Conservation (phyloP, 2,113 vertebrate species). For the Dendrocopos noguchii region DNA sequence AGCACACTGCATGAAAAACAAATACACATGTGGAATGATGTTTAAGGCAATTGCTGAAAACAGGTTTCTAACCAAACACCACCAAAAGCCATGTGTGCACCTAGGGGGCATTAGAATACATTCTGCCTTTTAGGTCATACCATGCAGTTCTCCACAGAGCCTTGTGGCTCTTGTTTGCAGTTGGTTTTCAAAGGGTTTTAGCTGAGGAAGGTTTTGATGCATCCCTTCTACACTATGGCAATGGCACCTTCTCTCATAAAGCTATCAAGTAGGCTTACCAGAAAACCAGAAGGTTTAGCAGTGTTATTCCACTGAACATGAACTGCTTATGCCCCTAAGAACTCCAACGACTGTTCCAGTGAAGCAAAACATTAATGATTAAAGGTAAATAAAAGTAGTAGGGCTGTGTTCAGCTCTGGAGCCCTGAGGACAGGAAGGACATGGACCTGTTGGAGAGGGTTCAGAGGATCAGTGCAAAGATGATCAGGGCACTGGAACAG, state of each 20-base stretch:
- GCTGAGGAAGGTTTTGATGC: not conserved
- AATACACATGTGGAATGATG: not conserved
- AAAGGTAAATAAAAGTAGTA: constrained; percentile 16
- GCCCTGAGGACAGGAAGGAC: too few relatives aligned
- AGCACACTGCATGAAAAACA: not conserved
- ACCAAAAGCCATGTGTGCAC: not conserved
- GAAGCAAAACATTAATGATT: not conserved
- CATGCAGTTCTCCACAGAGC: not conserved
- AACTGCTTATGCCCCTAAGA: not conserved
- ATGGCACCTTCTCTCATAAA: not conserved
- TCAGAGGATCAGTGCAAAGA: too few relatives aligned
- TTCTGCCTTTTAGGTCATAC: not conserved
- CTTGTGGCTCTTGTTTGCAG: not conserved
- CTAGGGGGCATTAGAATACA: not conserved
- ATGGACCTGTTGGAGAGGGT: too few relatives aligned
- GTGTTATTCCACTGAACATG: not conserved
- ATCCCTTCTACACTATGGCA: not conserved
- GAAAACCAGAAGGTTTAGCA: not conserved
- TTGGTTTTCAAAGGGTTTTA: not conserved
- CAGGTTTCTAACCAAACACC: not conserved
- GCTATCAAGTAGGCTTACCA: not conserved
- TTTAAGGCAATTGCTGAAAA: not conserved
- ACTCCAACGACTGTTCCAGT: not conserved
- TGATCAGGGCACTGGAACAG: too few relatives aligned
- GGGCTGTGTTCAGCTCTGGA: too few relatives aligned